phyloP scores from a whole-genome alignment of 2,888 invertebrate species.

The Trichopria drosophilae region DNA sequence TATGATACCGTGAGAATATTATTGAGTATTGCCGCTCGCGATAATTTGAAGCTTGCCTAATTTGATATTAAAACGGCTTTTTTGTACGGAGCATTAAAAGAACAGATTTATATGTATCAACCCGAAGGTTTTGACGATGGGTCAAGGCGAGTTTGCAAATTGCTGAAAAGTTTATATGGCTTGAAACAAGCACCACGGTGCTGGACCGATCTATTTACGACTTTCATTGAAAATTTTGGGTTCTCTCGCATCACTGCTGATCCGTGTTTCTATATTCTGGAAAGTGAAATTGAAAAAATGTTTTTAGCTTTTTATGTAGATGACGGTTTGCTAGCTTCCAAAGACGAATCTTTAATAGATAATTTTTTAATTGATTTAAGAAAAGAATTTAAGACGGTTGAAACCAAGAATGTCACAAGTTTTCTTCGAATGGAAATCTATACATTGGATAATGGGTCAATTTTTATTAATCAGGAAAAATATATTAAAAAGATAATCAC shows the following conservation, averaged over 20 bases:
- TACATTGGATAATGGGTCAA: constrained; percentile 1
- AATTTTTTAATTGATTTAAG: constrained; percentile 2
- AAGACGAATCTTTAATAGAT: constrained; percentile 6
- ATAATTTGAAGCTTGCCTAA: background rate
- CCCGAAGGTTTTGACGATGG: constrained; percentile 17
- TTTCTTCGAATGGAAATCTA: constrained; percentile 12
- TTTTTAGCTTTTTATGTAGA: constrained; percentile 12
- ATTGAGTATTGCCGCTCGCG: constrained; percentile 3
- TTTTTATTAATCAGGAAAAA: constrained; percentile 2
- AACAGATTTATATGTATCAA: constrained; percentile 15
- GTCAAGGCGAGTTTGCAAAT: constrained; percentile 9
- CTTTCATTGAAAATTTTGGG: constrained; percentile 6
- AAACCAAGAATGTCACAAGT: constrained; percentile 3
- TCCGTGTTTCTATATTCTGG: constrained; percentile 9
- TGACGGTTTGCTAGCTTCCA: constrained; percentile 7
- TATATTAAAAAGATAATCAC: background rate
- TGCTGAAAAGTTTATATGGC: constrained; percentile 18
- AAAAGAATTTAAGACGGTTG: constrained; percentile 3
- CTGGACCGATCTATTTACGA: constrained; percentile 14
- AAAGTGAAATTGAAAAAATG: constrained; percentile 2
- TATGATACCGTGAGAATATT: constrained; percentile 24
- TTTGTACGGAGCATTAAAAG: constrained; percentile 15
- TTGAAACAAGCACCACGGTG: constrained; percentile 22
- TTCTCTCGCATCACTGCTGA: background rate
- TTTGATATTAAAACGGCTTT: constrained; percentile 19